Percentiles rank a stretch among this genome's conserved stretches.
These are phyloP conservation scores for Nasonia oneida DNA, from an alignment of 2,888 invertebrate genomes.

Conservation along the genomic window DNA sequence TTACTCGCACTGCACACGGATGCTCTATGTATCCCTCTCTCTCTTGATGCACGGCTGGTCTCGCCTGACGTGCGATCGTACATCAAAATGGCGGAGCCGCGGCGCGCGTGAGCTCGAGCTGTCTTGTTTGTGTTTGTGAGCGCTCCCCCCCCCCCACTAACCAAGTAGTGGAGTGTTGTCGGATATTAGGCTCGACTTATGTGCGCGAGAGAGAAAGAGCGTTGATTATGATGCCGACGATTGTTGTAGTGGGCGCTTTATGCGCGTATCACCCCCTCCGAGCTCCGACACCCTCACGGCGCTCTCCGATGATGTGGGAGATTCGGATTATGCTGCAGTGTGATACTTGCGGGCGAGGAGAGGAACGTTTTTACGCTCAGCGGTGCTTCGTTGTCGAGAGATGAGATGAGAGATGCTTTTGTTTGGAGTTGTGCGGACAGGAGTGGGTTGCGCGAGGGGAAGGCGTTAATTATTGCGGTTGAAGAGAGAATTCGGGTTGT, in stretches of 20 bases:
- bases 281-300: not conserved
- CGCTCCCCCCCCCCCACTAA: not conserved
- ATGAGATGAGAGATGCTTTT: not conserved
- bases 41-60: slow-evolving; percentile 27
- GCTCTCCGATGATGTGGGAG: not conserved
- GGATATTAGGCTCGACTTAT: not conserved
- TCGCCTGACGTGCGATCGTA: slow-evolving; percentile 77
- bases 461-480: not conserved
- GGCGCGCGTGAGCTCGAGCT: not conserved
- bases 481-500: not conserved
- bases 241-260: not conserved
- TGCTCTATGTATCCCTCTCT: slow-evolving; percentile 5
- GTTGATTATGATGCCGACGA: not conserved
- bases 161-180: not conserved
- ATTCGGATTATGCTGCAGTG: not conserved
- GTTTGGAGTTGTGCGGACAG: not conserved
- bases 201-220: not conserved
- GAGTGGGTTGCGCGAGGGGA: not conserved
- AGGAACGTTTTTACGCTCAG: not conserved
- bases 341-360: not conserved
- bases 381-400: not conserved
- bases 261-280: not conserved
- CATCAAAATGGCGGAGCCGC: slow-evolving; percentile 76
- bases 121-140: not conserved
- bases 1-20: not conserved